Evolutionary conservation across 2,888 invertebrate species (phyloP).

Genomic region (Pollenia labialis): DNA sequence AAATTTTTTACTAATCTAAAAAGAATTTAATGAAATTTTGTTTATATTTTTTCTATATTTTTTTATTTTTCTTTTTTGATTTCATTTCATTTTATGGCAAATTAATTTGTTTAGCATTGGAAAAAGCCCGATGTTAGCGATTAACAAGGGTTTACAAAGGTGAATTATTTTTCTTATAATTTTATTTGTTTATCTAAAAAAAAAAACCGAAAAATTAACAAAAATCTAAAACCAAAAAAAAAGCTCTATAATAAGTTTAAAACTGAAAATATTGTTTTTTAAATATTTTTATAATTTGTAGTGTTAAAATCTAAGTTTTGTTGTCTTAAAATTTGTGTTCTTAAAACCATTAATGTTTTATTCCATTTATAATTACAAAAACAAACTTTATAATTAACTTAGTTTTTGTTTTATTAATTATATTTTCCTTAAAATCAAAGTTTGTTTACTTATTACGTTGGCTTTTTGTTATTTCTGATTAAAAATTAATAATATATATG

Average conservation of each 20-base stretch:
- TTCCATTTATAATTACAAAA: conserved; percentile 18
- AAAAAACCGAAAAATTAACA: conserved; percentile 23
- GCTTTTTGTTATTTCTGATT: conserved; percentile 39
- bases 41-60: conserved; percentile 72
- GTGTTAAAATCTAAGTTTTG: conserved; percentile 55
- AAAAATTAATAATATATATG: conserved; percentile 4
- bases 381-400: conserved; percentile 29
- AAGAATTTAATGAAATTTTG: conserved; percentile 51
- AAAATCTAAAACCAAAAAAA: conserved; percentile 50
- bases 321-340: conserved; percentile 51
- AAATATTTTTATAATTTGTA: conserved; percentile 64
- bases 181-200: conserved; percentile 73
- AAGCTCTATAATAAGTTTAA: conserved; percentile 39
- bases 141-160: conserved; percentile 94
- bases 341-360: conserved; percentile 25
- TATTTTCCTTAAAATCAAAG: conserved; percentile 45
- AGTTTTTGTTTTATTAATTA: conserved; percentile 2
- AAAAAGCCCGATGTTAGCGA: conserved; percentile 91
- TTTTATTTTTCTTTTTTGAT: conserved; percentile 73
- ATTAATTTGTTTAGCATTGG: conserved; percentile 87
- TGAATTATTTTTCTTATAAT: conserved; percentile 85
- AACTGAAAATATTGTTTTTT: conserved; percentile 49
- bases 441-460: conserved; percentile 45
- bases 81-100: conserved; percentile 82
- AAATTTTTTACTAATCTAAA: conserved; percentile 65